phyloP scores from a whole-genome alignment of 2,113 vertebrate genomes.

The Lanius ludovicianus region DNA sequence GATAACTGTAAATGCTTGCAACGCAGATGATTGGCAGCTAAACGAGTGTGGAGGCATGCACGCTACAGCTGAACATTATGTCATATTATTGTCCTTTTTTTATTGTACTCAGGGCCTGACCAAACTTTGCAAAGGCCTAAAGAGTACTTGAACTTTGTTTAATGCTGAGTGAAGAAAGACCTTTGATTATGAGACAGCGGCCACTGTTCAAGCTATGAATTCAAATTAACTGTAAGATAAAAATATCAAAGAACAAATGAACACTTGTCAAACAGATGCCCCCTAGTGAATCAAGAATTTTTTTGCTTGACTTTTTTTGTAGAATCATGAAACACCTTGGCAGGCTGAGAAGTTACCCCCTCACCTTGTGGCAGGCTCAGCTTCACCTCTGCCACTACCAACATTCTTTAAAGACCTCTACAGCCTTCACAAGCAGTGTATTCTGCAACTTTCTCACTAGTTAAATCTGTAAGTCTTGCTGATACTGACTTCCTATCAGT shows the following conservation, averaged over 20 bases:
- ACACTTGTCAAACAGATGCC: background rate
- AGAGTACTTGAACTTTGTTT: background rate
- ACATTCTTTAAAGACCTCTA: background rate
- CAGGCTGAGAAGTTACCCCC: background rate
- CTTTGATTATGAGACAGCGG: background rate
- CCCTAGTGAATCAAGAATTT: background rate
- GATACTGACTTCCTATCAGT: background rate
- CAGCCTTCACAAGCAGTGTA: background rate
- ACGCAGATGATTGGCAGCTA: background rate
- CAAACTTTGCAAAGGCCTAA: background rate
- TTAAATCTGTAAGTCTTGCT: background rate
- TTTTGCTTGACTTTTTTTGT: background rate
- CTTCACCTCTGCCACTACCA: background rate
- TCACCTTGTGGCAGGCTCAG: background rate
- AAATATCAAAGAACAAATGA: background rate
- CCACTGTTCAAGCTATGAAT: background rate
- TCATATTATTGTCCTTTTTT: background rate
- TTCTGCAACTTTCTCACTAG: background rate
- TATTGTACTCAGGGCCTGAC: background rate
- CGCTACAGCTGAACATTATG: background rate
- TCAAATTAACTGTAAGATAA: background rate
- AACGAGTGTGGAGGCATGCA: background rate
- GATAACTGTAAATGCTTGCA: background rate
- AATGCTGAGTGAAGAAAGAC: background rate
- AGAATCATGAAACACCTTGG: background rate